Evolutionary conservation across 2,888 invertebrate genomes (phyloP).

Genomic region (Liopterus haemorrhoidalis): DNA sequence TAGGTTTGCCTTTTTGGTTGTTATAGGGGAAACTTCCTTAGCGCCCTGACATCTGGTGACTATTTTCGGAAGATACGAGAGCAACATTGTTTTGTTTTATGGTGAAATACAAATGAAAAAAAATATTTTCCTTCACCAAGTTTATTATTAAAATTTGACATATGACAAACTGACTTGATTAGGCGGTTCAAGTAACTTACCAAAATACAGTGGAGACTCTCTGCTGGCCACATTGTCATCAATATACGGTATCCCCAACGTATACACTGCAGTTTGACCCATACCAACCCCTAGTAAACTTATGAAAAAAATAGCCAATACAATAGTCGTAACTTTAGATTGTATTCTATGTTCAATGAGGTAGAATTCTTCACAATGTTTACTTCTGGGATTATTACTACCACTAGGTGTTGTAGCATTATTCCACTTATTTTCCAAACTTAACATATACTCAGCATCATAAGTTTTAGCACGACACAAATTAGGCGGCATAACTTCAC

Average conservation of each 20-base stretch:
- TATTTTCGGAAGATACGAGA: too few species aligned
- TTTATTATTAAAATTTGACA: too few species aligned
- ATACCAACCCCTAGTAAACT: conserved; percentile 84
- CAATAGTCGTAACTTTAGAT: conserved; percentile 71
- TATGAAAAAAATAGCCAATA: conserved; percentile 81
- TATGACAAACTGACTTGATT: too few species aligned
- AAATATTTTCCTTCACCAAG: too few species aligned
- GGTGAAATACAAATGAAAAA: too few species aligned
- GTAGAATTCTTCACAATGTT: conserved; percentile 56
- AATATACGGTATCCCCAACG: conserved; percentile 87
- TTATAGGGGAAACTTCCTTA: too few species aligned
- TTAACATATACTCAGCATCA: conserved; percentile 21
- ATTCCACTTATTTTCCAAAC: conserved; percentile 21
- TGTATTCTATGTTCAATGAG: conserved; percentile 62
- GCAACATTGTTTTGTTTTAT: too few species aligned
- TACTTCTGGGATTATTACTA: conserved; percentile 4
- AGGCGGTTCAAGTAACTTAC: conserved; percentile 49
- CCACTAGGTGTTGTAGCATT: conserved; percentile 12
- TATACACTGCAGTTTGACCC: conserved; percentile 88
- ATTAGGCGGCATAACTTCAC: conserved; percentile 43
- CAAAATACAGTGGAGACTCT: conserved; percentile 87
- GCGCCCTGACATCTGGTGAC: too few species aligned
- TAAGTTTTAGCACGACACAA: conserved; percentile 39
- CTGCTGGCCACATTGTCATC: conserved; percentile 90
- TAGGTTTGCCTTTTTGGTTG: too few species aligned